Percentiles rank a stretch among this genome's conserved stretches.
Conservation (phyloP, 1,140 invertebrate species). For the Dolichoris vasculosae region DNA sequence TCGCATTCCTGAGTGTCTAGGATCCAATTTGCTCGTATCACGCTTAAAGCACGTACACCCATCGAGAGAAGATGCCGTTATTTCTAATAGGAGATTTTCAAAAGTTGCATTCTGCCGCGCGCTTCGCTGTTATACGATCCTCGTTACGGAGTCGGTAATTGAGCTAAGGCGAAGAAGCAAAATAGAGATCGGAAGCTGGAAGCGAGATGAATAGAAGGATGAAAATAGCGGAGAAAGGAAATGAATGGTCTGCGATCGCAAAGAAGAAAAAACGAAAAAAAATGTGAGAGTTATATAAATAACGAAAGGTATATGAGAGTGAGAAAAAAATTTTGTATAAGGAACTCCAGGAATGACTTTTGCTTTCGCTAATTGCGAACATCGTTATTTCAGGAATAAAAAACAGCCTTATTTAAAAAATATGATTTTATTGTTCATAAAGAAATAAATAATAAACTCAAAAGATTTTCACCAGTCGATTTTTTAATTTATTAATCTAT, state of each 20-base stretch:
- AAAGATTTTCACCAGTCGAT: no score
- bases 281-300: neutral
- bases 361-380: neutral
- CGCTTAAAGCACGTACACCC: conserved; percentile 57
- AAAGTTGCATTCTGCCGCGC: conserved; percentile 65
- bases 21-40: conserved; percentile 48
- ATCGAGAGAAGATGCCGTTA: conserved; percentile 66
- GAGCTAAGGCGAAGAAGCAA: conserved; percentile 17
- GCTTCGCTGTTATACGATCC: conserved; percentile 55
- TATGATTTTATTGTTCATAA: no score
- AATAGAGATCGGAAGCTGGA: conserved; percentile 47
- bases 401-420: no score
- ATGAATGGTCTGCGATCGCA: neutral
- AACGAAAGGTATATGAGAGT: neutral
- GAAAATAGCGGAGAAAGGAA: neutral
- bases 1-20: conserved; percentile 37
- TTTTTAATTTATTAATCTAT: no score
- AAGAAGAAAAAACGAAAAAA: neutral
- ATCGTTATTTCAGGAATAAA: no score
- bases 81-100: conserved; percentile 73
- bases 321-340: neutral
- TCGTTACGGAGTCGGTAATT: conserved; percentile 50
- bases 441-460: no score
- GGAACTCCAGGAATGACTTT: neutral
- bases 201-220: neutral